Evolutionary conservation across 2,797 vertebrate species (phyloP).

Genomic region (Bufotes viridis): DNA sequence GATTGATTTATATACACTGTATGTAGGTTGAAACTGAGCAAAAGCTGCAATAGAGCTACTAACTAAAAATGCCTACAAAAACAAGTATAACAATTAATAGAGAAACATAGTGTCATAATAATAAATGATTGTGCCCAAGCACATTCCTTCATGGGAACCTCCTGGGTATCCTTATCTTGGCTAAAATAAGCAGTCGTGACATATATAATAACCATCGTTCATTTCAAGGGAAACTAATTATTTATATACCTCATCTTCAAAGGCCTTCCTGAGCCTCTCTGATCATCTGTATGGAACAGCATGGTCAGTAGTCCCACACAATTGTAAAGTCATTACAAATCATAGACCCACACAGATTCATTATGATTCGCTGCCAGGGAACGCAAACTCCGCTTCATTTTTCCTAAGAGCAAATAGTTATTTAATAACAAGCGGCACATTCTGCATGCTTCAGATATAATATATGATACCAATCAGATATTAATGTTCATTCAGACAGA

Average conservation of each 20-base stretch:
- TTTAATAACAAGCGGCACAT: slow-evolving; percentile 66
- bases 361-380: slow-evolving; percentile 65
- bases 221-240: slow-evolving; percentile 64
- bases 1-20: background rate
- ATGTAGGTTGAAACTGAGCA: background rate
- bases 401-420: slow-evolving; percentile 66
- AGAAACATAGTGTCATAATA: background rate
- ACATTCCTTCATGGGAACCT: background rate
- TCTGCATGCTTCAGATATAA: slow-evolving; percentile 66
- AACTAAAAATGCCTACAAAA: background rate
- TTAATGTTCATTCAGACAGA: slow-evolving; percentile 58
- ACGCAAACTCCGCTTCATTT: slow-evolving; percentile 66
- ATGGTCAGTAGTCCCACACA: slow-evolving; percentile 68
- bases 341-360: slow-evolving; percentile 70
- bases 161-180: background rate
- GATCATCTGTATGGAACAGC: slow-evolving; percentile 70
- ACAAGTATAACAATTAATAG: background rate
- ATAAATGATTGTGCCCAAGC: background rate
- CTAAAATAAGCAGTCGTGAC: slow-evolving; percentile 30
- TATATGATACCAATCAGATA: slow-evolving; percentile 65
- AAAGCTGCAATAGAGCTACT: background rate
- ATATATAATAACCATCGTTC: slow-evolving; percentile 64
- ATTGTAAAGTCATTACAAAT: slow-evolving; percentile 70
- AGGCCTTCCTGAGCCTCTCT: slow-evolving; percentile 61
- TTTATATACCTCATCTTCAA: slow-evolving; percentile 66